Evolutionary conservation across 2,888 invertebrate species (phyloP), one percentile per base, ranked within the genome.

Genomic region (Cabera pusaria): DNA sequence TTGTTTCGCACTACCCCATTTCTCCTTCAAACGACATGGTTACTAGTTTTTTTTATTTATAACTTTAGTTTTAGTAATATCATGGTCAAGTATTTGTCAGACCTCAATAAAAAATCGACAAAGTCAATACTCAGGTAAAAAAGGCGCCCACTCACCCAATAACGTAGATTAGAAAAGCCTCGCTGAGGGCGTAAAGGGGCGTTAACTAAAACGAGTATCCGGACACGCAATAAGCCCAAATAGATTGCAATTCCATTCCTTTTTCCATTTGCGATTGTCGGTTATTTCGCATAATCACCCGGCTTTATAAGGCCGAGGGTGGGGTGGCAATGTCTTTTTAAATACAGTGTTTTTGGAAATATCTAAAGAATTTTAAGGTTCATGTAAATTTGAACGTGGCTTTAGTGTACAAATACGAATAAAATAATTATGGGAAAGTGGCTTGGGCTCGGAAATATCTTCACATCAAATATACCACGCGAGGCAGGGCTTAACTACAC

Each of bases 191-290:
- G 40, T 42, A 35, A 41, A 42, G 21, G 31, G 41, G 52, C 48
- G 56, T 52, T 49, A 55, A 49, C 51, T 48, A 46, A n/a, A 53
- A 53, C 49, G 52, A 44, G 47, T 49, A 49, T 52, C 51, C 48
- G 41, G 59, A 64, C 63, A 65, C 57, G 63, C 64, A 65, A 66
- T 72, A 69, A 64, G 54, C 57, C 47, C 48, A 64, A 72, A 71
- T 71, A 74, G 64, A 75, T 72, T 72, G 65, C 71, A 44, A 60
- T 63, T 62, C 59, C 65, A 57, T 68, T 70, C 52, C 68, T 62
- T 74, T 67, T 67, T 64, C 69, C 68, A 71, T 72, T 72, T 73
- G 58, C 66, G 61, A 66, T 71, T 69, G 73, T 66, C 66, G 66
- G 70, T 56, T 65, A 71, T 72, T 74, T 64, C 61, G 62, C 66